Conservation (phyloP, 2,113 vertebrate species). For the Vulpes vulpes region DNA sequence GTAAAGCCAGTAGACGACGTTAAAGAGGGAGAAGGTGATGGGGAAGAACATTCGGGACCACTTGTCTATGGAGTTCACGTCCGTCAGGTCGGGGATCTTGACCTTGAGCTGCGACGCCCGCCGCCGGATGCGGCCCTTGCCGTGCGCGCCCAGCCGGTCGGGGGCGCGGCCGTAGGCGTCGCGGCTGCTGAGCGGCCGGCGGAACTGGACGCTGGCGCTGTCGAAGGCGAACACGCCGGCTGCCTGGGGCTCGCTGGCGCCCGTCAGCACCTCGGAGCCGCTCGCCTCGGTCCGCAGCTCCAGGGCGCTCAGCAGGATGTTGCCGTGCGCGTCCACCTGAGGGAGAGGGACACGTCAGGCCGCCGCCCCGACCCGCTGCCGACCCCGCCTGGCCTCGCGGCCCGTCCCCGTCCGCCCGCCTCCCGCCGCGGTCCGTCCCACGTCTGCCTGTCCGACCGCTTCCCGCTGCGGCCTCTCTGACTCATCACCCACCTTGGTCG, state of each 20-base stretch:
- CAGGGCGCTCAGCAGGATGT: conserved; percentile 93
- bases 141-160: conserved; percentile 90
- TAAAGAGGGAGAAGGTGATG: conserved; percentile 96
- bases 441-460: too few species aligned
- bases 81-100: conserved; percentile 97
- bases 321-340: conserved; percentile 94
- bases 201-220: conserved; percentile 94
- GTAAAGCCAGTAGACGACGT: conserved; percentile 98
- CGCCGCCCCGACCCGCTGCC: too few species aligned
- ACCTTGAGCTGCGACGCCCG: conserved; percentile 96
- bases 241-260: conserved; percentile 88
- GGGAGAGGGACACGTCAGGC: conserved; percentile 76
- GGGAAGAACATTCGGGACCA: conserved; percentile 98
- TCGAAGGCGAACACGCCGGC: conserved; percentile 91
- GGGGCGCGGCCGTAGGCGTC: conserved; percentile 90
- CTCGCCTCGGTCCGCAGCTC: conserved; percentile 90
- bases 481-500: too few species aligned
- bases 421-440: too few species aligned
- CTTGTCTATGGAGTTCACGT: conserved; percentile 98
- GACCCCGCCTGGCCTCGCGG: too few species aligned
- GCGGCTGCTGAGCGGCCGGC: conserved; percentile 91
- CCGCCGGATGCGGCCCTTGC: conserved; percentile 92
- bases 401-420: too few species aligned
- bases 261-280: conserved; percentile 88
- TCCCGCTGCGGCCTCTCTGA: too few species aligned